Evolutionary conservation across 1,140 invertebrate genomes (phyloP), one percentile per base, ranked within the genome.

Genomic region (Rhynchophorus ferrugineus): DNA sequence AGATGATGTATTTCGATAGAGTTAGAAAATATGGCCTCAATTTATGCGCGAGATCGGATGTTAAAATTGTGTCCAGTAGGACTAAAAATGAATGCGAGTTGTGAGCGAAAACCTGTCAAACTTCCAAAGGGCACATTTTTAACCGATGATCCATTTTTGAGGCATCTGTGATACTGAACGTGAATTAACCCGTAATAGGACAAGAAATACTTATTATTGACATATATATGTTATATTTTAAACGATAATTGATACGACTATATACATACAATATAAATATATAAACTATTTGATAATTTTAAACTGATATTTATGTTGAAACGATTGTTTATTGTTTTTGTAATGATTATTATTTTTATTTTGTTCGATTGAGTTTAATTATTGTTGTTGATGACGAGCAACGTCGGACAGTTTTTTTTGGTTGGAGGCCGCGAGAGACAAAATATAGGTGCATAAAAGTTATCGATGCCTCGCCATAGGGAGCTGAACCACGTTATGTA

Each of bases 11-110:
- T n/a, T n/a, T n/a, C n/a, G n/a, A n/a, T n/a, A n/a, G n/a, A n/a
- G n/a, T n/a, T n/a, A n/a, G n/a, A n/a, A n/a, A n/a, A n/a, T n/a
- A n/a, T n/a, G n/a, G n/a, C n/a, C n/a, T n/a, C n/a, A n/a, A n/a
- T n/a, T n/a, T n/a, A n/a, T n/a, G n/a, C n/a, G n/a, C n/a, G n/a
- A n/a, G n/a, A n/a, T n/a, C 19, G 38, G 35, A 34, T 42, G 44
- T 43, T 54, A 47, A 47, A 45, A 39, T 38, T 52, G 39, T 47
- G 29, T 21, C 38, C 1, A 34, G 18, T 18, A 38, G 34, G n/a
- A 52, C 13, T 3, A 24, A 20, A 21, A 47, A 54, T 54, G 38
- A 47, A 54, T 54, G 38, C 51, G 51, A 54, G 51, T 54, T 54
- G 51, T 54, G 51, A 54, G 51, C 51, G 51, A 54, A 54, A 35